phyloP scores from a whole-genome alignment of 2,888 invertebrate genomes.

The Leucophora obtusa region DNA sequence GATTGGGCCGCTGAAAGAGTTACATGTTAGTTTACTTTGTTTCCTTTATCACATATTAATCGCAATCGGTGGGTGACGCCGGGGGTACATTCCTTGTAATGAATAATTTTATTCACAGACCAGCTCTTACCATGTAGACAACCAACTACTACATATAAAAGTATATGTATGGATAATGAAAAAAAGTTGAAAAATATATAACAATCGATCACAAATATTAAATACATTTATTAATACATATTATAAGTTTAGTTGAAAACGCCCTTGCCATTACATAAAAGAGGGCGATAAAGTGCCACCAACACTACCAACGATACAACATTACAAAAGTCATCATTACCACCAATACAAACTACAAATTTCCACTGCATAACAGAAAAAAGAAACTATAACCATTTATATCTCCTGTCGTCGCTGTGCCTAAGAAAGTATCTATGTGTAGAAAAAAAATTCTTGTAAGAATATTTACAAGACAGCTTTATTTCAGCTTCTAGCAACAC shows the following conservation, averaged over 20 bases:
- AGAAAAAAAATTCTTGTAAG: too few species aligned
- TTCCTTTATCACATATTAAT: too few species aligned
- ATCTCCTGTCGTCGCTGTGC: neutral
- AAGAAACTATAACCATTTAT: conserved; percentile 35
- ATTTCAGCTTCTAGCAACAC: too few species aligned
- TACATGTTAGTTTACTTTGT: too few species aligned
- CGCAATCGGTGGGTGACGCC: too few species aligned
- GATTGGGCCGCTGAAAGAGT: too few species aligned
- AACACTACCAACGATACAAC: neutral
- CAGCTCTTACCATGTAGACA: conserved; percentile 20
- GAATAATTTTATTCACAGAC: conserved; percentile 39
- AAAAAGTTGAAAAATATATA: conserved; percentile 68
- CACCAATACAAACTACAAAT: conserved; percentile 37
- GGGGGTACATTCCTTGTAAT: conserved; percentile 1
- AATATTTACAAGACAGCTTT: too few species aligned
- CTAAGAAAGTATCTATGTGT: too few species aligned
- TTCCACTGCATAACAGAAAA: conserved; percentile 13
- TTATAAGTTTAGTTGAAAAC: conserved; percentile 68
- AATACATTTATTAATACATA: conserved; percentile 69
- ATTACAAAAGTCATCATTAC: conserved; percentile 36
- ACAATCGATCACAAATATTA: conserved; percentile 76
- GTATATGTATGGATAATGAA: neutral
- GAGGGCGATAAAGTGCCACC: conserved; percentile 46
- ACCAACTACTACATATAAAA: neutral
- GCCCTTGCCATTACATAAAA: conserved; percentile 56